phyloP scores from a whole-genome alignment of 2,888 invertebrate species.

The Erannis defoliaria region DNA sequence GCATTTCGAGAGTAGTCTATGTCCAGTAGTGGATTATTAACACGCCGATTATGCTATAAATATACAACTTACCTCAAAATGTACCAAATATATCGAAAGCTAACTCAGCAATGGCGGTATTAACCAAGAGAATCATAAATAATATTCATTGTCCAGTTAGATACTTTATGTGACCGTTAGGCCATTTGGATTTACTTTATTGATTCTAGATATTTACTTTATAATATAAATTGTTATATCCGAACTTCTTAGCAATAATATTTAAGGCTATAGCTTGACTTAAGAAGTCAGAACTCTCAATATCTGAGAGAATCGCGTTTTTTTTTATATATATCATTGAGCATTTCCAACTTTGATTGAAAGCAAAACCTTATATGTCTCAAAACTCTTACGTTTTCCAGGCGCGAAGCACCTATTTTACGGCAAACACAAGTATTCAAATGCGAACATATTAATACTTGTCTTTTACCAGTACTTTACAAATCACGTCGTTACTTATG shows the following conservation, averaged over 20 bases:
- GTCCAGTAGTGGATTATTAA: too few relatives aligned
- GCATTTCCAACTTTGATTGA: not conserved
- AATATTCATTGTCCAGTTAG: not conserved
- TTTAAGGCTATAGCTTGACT: conserved; percentile 1
- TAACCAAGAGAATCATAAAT: not conserved
- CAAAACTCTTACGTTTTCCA: too few relatives aligned
- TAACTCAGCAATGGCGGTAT: not conserved
- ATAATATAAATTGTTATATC: conserved; percentile 2
- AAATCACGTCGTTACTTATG: conserved; percentile 50
- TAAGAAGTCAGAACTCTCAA: not conserved
- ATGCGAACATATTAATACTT: too few relatives aligned
- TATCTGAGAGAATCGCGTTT: too few relatives aligned
- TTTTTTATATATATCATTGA: too few relatives aligned
- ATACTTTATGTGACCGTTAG: not conserved
- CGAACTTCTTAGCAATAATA: not conserved
- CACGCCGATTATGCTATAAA: too few relatives aligned
- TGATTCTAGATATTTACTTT: not conserved
- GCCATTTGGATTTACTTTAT: conserved; percentile 13
- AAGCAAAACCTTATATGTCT: too few relatives aligned
- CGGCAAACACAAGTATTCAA: too few relatives aligned
- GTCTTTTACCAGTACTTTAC: too few relatives aligned
- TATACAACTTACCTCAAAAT: too few relatives aligned
- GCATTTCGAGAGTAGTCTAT: too few relatives aligned
- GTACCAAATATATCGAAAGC: not conserved
- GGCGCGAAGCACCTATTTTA: too few relatives aligned